Percentiles rank a stretch among this genome's conserved stretches.
Conservation (phyloP, 2,888 invertebrate genomes). For the Plagodis pulveraria region DNA sequence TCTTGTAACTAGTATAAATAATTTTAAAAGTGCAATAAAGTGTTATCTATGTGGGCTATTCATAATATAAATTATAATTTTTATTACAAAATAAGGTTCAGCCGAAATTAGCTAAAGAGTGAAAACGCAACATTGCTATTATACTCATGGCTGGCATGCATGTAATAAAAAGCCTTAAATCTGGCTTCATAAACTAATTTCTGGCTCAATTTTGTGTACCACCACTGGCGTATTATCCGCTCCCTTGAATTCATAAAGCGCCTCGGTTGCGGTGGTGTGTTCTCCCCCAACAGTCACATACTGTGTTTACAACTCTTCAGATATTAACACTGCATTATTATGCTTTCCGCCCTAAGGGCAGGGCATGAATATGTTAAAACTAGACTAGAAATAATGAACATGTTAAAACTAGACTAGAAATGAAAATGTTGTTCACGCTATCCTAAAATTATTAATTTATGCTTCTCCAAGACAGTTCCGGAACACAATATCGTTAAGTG, state of each 20-base stretch:
- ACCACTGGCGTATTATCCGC: slow-evolving; percentile 35
- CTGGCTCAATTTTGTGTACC: slow-evolving; percentile 36
- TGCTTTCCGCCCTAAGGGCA: slow-evolving; percentile 32
- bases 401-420: too few species aligned
- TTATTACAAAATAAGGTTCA: too few species aligned
- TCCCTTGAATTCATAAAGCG: slow-evolving; percentile 40
- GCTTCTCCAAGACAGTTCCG: too few species aligned
- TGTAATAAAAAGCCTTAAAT: slow-evolving; percentile 17
- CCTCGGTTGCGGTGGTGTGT: slow-evolving; percentile 35
- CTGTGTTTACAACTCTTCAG: slow-evolving; percentile 43
- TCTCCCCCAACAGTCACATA: slow-evolving; percentile 46
- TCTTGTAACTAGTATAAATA: too few species aligned
- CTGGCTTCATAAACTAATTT: slow-evolving; percentile 30
- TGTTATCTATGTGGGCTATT: too few species aligned
- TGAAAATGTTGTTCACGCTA: too few species aligned
- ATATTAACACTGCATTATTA: slow-evolving; percentile 43
- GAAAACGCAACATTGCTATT: slow-evolving; percentile 22
- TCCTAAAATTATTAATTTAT: too few species aligned
- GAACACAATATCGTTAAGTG: too few species aligned
- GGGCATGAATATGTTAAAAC: not conserved
- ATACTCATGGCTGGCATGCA: slow-evolving; percentile 10
- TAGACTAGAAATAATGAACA: too few species aligned
- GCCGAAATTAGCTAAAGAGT: too few species aligned
- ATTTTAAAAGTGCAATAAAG: too few species aligned
- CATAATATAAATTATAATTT: too few species aligned